Base-by-base conservation (phyloP, 2,888 invertebrate species). In the Branchipolynoe longqiensis region DNA sequence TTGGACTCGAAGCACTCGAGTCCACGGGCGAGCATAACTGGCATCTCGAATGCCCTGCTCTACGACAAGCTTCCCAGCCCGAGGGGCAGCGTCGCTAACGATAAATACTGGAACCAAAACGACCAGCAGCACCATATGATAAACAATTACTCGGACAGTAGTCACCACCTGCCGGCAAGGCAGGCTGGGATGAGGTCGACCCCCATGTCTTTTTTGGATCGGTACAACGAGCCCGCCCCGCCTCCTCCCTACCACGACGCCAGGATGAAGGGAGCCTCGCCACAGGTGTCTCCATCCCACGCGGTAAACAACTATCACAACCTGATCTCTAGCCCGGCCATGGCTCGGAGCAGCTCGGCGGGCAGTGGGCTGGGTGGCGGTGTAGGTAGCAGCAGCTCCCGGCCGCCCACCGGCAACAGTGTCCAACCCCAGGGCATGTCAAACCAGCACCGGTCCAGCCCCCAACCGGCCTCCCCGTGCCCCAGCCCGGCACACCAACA, bases 1-100 rank as follows among this genome's bases (percentile, higher is more conserved):
- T 92, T 94, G 86, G 94, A 94, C 89, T 94, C 94, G 0, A 94
- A 94, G 90, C 94, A 94, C 92, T 94, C 94, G 89, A 94, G 94
- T 89, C 94, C 94, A 38, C 87, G 92, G 81, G 90, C 91, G n/a
- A 92, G 92, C 88, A 85, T 92, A 78, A 90, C 91, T 4, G 90
- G 91, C 48, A 88, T 84, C n/a, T 28, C 64, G 36, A 69, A 28
- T 54, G 69, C 69, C 22, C 36, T 91, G 36, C 86, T 91, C 33
- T 90, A 90, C 89, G 90, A 90, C 85, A 90, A 89, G 86, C 91
- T 90, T 92, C 94, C 94, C 88, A 94, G 94, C 88, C 94, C 94
- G 1, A 90, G 94, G 87, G 91, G 92, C 69, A 94, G 94, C 88
- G 90, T 94, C 86, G 92, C 93, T 31, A 88, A 90, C 83, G 90